phyloP scores from a whole-genome alignment of 2,888 invertebrate species.

The Dicyrtomina minuta region DNA sequence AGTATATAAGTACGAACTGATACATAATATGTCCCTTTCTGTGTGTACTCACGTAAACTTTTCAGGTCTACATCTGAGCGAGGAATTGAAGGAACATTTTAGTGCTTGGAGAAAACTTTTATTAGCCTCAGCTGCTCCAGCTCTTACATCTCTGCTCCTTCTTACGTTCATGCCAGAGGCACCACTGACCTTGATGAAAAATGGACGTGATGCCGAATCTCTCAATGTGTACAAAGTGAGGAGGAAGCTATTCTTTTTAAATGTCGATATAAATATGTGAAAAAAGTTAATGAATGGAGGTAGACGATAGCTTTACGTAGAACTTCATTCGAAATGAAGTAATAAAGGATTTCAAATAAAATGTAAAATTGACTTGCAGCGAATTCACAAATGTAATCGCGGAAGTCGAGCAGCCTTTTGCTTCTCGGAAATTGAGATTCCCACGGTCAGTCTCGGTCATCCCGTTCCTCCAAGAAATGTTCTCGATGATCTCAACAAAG shows the following conservation, averaged over 20 bases:
- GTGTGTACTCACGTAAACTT: not conserved
- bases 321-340: too few relatives aligned
- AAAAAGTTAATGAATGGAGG: not conserved
- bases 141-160: constrained; percentile 68
- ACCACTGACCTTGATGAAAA: constrained; percentile 71
- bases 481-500: constrained; percentile 49
- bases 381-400: constrained; percentile 48
- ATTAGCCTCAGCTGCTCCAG: constrained; percentile 70
- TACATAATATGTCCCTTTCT: too few relatives aligned
- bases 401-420: constrained; percentile 48
- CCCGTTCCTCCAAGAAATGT: constrained; percentile 45
- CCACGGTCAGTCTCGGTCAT: constrained; percentile 41
- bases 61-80: constrained; percentile 66
- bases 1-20: too few relatives aligned
- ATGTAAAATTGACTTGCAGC: constrained; percentile 37
- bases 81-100: constrained; percentile 74
- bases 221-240: constrained; percentile 70
- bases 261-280: too few relatives aligned
- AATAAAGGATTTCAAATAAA: too few relatives aligned
- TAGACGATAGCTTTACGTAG: too few relatives aligned
- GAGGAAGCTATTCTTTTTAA: not conserved
- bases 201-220: constrained; percentile 75
- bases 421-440: constrained; percentile 52
- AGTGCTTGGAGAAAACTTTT: constrained; percentile 74
- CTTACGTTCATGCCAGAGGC: constrained; percentile 75